A percentile compares a stretch with the other conserved stretches of the same genome.
Conservation (phyloP, 1,140 invertebrate species). For the Conus ventricosus region DNA sequence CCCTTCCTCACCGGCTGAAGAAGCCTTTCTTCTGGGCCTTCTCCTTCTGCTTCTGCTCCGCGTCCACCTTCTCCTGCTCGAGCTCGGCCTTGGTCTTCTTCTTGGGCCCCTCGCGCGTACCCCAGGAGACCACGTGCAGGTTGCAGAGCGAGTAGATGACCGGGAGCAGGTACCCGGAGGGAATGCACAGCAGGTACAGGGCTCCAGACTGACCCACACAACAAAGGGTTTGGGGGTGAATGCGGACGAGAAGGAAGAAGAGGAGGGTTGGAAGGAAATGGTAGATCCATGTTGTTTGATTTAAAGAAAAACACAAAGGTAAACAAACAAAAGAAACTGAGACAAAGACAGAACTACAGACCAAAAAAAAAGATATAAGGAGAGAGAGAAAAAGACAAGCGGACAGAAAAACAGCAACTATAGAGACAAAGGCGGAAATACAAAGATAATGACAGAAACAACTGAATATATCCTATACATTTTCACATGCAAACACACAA, state of each 20-base stretch:
- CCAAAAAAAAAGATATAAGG: too few species aligned
- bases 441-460: too few species aligned
- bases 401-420: too few species aligned
- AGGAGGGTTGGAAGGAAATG: too few species aligned
- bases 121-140: slow-evolving; percentile 70
- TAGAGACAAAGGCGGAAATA: too few species aligned
- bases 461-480: too few species aligned
- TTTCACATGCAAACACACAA: too few species aligned
- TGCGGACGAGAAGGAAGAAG: background rate
- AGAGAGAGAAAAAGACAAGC: too few species aligned
- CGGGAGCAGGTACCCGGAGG: slow-evolving; percentile 69
- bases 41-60: slow-evolving; percentile 57
- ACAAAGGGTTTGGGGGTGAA: background rate
- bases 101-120: slow-evolving; percentile 65
- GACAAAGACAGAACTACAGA: too few species aligned
- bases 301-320: too few species aligned
- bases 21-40: slow-evolving; percentile 71
- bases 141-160: slow-evolving; percentile 71
- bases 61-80: slow-evolving; percentile 52
- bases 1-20: slow-evolving; percentile 78
- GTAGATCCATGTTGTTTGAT: too few species aligned
- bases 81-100: slow-evolving; percentile 74
- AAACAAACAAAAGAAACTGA: too few species aligned
- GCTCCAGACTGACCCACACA: slow-evolving; percentile 46
- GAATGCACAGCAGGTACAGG: slow-evolving; percentile 70